Base-by-base conservation (phyloP, 2,888 invertebrate species). In the Caenorhabditis virilis region DNA sequence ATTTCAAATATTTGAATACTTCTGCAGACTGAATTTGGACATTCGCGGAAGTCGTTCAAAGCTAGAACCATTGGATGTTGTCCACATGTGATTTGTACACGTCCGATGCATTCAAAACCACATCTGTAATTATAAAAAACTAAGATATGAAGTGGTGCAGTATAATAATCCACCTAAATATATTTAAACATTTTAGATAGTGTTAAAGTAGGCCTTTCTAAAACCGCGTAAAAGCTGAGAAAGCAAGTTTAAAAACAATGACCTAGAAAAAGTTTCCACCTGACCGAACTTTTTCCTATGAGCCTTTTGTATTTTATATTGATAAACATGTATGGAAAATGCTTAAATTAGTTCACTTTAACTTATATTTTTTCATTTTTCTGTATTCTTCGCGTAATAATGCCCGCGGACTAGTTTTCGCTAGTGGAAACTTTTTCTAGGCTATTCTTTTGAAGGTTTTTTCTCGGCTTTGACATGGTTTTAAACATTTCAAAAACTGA, bases 101-200 rank as follows among this genome's bases (percentile, higher is more conserved):
- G 71, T 11, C 73, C 75, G 15, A 58, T 33, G 42, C 68, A 63
- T 61, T 75, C 75, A 47, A 64, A 72, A n/a, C 69, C 67, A 41
- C 75, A 75, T 52, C 75, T 73, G 59, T 25, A 69, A 42, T n/a
- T 13, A 22, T 13, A n/a, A 53, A 15, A 30, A 13, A 16, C 1
- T 27, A 48, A 15, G 7, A 38, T 15, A 15, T 22, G 18, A 27
- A 22, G 0, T 20, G 6, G 3, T 4, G 36, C 7, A 35, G 20
- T 35, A 20, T 0, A 35, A 1, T 41, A 15, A 6, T 4, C 27
- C 20, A 41, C 9, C 13, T n/a, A 27, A 41, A 39, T 39, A 49
- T 30, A 49, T 13, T 30, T 9, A 30, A 30, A 6, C 6, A 16
- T 6, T 15, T n/a, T 39, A 39, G 20, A 15, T 7, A 7, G 6